phyloP scores from a whole-genome alignment of 2,888 invertebrate genomes.

The Philereme vetulata region DNA sequence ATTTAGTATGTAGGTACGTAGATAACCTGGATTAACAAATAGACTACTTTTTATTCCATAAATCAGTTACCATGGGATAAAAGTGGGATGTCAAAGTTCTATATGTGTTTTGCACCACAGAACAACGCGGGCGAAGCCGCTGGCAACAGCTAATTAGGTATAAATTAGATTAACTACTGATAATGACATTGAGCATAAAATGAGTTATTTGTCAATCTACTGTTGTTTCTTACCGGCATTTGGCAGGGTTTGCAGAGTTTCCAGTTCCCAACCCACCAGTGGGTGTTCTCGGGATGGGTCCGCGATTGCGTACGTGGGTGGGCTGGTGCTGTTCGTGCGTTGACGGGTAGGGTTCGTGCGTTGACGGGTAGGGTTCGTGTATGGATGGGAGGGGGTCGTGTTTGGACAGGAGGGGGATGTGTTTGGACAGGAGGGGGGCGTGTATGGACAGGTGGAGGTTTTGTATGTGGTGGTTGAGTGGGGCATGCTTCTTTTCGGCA shows the following conservation, averaged over 20 bases:
- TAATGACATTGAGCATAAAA: no score
- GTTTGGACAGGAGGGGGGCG: slow-evolving; percentile 66
- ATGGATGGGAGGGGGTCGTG: background rate
- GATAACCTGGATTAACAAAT: no score
- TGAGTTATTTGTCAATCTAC: no score
- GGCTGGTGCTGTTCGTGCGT: background rate
- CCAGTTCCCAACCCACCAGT: slow-evolving; percentile 96
- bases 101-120: no score
- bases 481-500: slow-evolving; percentile 71
- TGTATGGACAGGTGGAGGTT: slow-evolving; percentile 76
- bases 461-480: slow-evolving; percentile 52
- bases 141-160: no score
- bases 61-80: no score
- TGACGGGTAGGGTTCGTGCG: slow-evolving; percentile 1
- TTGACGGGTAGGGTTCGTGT: slow-evolving; percentile 39
- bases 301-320: slow-evolving; percentile 62
- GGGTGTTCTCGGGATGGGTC: slow-evolving; percentile 38
- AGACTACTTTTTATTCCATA: no score
- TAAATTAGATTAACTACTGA: no score
- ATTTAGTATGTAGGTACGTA: no score
- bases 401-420: slow-evolving; percentile 59
- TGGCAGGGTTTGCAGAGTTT: slow-evolving; percentile 86
- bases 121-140: no score
- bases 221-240: slow-evolving; percentile 61
- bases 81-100: no score